Evolutionary conservation across 2,888 invertebrate genomes (phyloP).

Genomic region (Holacanthella duospinosa): DNA sequence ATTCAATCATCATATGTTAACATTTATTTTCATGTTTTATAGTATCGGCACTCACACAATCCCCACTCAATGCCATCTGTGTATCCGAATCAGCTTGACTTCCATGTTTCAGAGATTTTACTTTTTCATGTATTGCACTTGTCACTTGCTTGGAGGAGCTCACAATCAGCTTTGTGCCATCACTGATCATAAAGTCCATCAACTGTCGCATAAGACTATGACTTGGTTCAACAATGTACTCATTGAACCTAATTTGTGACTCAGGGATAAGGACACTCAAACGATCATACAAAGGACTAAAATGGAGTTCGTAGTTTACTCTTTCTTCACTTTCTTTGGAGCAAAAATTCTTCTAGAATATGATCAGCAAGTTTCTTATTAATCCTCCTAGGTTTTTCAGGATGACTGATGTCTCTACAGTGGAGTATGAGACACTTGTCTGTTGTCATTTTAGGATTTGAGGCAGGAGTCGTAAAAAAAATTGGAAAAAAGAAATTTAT

Average conservation of each 20-base stretch:
- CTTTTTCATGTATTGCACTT: slow-evolving; percentile 8
- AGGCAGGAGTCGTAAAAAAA: too few species aligned
- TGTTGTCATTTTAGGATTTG: slow-evolving; percentile 17
- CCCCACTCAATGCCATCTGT: slow-evolving; percentile 25
- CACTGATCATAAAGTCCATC: slow-evolving; percentile 60
- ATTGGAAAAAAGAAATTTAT: too few species aligned
- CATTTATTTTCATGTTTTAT: background rate
- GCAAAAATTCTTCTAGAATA: slow-evolving; percentile 82
- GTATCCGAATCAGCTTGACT: slow-evolving; percentile 36
- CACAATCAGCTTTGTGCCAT: slow-evolving; percentile 20
- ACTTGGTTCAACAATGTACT: slow-evolving; percentile 93
- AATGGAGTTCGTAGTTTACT: slow-evolving; percentile 74
- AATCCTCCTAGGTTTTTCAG: slow-evolving; percentile 64
- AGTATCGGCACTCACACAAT: slow-evolving; percentile 7
- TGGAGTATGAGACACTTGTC: slow-evolving; percentile 82
- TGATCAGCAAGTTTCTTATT: slow-evolving; percentile 64
- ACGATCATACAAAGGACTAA: slow-evolving; percentile 86
- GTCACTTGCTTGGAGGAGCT: background rate
- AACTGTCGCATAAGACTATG: slow-evolving; percentile 89
- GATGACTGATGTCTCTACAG: slow-evolving; percentile 92
- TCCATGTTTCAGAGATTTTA: slow-evolving; percentile 19
- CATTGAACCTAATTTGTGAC: slow-evolving; percentile 93
- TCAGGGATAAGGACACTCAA: slow-evolving; percentile 87
- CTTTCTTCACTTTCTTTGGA: slow-evolving; percentile 93
- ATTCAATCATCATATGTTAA: slow-evolving; percentile 22